phyloP scores from a whole-genome alignment of 2,113 vertebrate species.

The Pelecanus crispus region DNA sequence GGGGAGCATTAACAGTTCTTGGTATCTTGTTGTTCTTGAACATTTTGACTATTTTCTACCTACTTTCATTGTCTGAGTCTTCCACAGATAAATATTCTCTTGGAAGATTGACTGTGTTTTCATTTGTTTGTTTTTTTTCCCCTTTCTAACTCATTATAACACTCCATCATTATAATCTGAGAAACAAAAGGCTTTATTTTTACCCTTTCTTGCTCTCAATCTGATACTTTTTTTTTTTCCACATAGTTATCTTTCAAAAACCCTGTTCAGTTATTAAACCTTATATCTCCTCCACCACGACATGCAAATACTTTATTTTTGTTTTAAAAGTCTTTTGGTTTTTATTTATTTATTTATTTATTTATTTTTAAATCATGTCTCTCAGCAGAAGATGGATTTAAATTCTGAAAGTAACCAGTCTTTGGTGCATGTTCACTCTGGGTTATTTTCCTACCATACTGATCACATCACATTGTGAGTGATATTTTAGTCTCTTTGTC shows the following conservation, averaged over 20 bases:
- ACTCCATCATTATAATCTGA: background rate
- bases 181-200: background rate
- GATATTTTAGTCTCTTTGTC: background rate
- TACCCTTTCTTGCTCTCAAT: background rate
- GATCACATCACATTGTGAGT: background rate
- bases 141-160: background rate
- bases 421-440: background rate
- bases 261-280: background rate
- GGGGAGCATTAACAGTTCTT: background rate
- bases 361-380: background rate
- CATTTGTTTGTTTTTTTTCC: background rate
- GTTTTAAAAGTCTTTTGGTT: accelerated
- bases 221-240: background rate
- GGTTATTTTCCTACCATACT: background rate
- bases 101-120: background rate
- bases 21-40: background rate
- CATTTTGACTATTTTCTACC: background rate
- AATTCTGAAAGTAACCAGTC: background rate
- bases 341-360: background rate
- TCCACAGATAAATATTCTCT: background rate
- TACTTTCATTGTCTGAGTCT: background rate
- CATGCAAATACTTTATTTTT: background rate
- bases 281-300: background rate
- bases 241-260: background rate
- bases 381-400: background rate